Evolutionary conservation across 2,113 vertebrate species (phyloP).

Genomic region (Esox niger): DNA sequence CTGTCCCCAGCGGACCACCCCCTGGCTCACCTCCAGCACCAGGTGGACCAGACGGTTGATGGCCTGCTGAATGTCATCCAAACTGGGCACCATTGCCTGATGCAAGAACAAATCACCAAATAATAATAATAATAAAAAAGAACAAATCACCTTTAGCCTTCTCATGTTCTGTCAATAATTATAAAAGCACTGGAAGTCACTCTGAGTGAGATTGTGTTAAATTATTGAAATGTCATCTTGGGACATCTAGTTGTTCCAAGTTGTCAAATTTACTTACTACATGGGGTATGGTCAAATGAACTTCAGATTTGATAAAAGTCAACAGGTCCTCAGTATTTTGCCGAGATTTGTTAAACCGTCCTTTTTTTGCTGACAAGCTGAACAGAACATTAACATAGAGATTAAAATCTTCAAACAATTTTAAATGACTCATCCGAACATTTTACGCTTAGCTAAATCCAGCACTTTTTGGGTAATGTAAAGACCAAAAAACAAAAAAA

Average conservation of each 20-base stretch:
- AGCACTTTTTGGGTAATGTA: too few relatives aligned
- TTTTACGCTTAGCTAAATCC: too few relatives aligned
- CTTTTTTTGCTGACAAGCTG: conserved; percentile 49
- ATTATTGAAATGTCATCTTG: too few relatives aligned
- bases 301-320: conserved; percentile 75
- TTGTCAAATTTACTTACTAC: conserved; percentile 62
- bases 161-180: too few relatives aligned
- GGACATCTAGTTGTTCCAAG: neutral
- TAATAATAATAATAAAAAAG: too few relatives aligned
- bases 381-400: conserved; percentile 22
- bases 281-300: conserved; percentile 72
- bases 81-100: conserved; percentile 78
- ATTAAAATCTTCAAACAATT: neutral
- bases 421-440: neutral
- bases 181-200: too few relatives aligned
- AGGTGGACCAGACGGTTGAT: conserved; percentile 73
- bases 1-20: conserved; percentile 76
- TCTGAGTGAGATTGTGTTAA: too few relatives aligned
- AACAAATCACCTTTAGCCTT: too few relatives aligned
- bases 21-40: conserved; percentile 77
- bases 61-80: conserved; percentile 78
- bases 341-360: conserved; percentile 30
- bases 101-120: conserved; percentile 35
- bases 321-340: conserved; percentile 42
- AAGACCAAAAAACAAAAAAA: too few relatives aligned